Evolutionary conservation across 2,888 invertebrate genomes (phyloP), one percentile per base, ranked within the genome.

Genomic region (Drosophila lutescens): DNA sequence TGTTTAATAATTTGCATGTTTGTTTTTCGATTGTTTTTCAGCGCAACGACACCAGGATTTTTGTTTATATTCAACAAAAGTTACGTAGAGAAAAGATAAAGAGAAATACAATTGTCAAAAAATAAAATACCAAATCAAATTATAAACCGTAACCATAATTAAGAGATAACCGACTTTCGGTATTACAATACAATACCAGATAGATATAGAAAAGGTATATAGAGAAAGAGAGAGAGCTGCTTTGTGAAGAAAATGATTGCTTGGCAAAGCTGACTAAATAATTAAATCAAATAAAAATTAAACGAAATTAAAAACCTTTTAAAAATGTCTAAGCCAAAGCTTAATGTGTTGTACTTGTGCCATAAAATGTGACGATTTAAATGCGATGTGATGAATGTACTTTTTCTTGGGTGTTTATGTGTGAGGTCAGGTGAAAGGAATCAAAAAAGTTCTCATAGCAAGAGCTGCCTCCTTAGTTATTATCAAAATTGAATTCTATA

Each of bases 1-100:
- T 63, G 60, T 62, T 67, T 58, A 57, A 54, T 83, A 69, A 72
- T 68, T 70, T 70, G 56, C 46, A 67, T 76, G 54, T 65, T 73
- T 63, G 70, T 70, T 51, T 73, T 77, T 68, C 10, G 34, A 69
- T 74, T 47, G 30, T 74, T 77, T 76, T 76, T 76, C 74, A 89
- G 90, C 89, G 90, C 90, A 90, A 89, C 90, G 90, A 89, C 90
- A 90, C 91, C 91, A 88, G 89, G 79, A 74, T 86, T 74, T 76
- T 79, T 77, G 72, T 66, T 61, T 82, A 56, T 71, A 44, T 79
- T 77, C 67, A 76, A 78, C 80, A 74, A 79, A 77, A 58, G 23
- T 69, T 71, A 80, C 76, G 80, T 72, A 81, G 83, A 89, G 86
- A 79, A 88, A 77, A 88, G 82, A 87, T 86, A 89, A 88, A 86